A percentile compares a stretch with the other conserved stretches of the same genome.
phyloP scores from a whole-genome alignment of 2,113 vertebrate species.

The Zootoca vivipara region DNA sequence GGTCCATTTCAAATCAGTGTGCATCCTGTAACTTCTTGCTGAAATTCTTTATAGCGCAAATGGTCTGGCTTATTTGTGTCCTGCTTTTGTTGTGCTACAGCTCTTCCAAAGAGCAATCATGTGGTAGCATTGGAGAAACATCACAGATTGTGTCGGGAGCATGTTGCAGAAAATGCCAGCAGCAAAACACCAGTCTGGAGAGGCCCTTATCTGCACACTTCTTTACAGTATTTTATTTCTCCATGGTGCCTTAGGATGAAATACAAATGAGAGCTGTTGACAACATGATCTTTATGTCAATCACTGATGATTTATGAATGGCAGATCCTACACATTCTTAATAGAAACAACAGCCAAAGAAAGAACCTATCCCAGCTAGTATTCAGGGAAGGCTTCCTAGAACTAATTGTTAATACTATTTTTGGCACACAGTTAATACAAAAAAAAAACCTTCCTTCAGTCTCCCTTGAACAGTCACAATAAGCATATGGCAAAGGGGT shows the following conservation, averaged over 20 bases:
- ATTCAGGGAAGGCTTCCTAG: conserved; percentile 15
- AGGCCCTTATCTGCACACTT: background rate
- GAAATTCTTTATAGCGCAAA: too few species aligned
- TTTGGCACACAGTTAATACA: conserved; percentile 22
- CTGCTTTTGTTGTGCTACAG: too few species aligned
- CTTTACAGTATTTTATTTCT: background rate
- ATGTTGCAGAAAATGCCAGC: too few species aligned
- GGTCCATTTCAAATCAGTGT: too few species aligned
- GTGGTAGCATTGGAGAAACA: too few species aligned
- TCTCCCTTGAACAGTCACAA: conserved; percentile 22
- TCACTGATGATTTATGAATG: conserved; percentile 32
- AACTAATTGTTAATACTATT: conserved; percentile 28
- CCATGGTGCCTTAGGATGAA: background rate
- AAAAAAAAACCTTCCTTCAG: conserved; percentile 9
- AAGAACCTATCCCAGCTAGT: background rate
- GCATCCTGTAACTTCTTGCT: too few species aligned
- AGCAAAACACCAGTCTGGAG: too few species aligned
- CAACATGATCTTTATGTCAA: conserved; percentile 19
- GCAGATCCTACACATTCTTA: conserved; percentile 24
- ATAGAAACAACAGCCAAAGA: conserved; percentile 2
- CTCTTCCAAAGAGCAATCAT: too few species aligned
- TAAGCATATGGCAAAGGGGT: conserved; percentile 36
- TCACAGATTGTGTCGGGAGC: too few species aligned
- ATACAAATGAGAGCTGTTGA: conserved; percentile 12
- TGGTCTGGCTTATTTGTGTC: too few species aligned